Evolutionary conservation across 2,113 vertebrate genomes (phyloP).

Genomic region (Charina bottae): DNA sequence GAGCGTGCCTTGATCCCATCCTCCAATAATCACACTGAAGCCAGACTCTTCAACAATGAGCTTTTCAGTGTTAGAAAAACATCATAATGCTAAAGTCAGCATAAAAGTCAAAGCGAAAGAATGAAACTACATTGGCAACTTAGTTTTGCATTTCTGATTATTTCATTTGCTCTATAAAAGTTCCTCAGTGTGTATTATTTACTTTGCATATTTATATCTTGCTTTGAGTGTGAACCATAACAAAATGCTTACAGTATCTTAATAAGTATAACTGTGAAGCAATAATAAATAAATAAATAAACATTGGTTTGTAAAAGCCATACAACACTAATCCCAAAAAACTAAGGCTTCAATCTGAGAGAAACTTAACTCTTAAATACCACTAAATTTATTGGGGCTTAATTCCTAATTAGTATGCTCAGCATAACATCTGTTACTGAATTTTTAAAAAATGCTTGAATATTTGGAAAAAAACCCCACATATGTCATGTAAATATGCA

Average conservation of each 20-base stretch:
- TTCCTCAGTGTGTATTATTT: not conserved
- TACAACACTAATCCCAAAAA: not conserved
- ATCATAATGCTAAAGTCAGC: not conserved
- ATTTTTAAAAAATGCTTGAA: not conserved
- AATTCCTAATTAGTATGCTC: not conserved
- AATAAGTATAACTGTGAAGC: not conserved
- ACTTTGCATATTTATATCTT: not conserved
- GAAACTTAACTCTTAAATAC: not conserved
- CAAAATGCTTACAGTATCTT: not conserved
- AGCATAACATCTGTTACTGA: not conserved
- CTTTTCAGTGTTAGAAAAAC: not conserved
- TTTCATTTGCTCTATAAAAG: not conserved
- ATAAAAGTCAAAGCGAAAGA: not conserved
- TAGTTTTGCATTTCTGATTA: not conserved
- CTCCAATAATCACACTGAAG: not conserved
- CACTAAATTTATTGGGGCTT: not conserved
- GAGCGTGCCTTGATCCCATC: not conserved
- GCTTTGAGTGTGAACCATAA: not conserved
- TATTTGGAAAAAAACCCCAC: not conserved
- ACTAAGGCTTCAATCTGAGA: not conserved
- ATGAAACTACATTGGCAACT: too few relatives aligned
- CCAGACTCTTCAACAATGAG: not conserved
- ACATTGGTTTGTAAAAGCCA: not conserved
- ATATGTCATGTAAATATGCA: not conserved
- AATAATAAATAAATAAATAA: not conserved